Conservation (phyloP, 2,113 vertebrate species). For the Cephalopholis sonnerati region DNA sequence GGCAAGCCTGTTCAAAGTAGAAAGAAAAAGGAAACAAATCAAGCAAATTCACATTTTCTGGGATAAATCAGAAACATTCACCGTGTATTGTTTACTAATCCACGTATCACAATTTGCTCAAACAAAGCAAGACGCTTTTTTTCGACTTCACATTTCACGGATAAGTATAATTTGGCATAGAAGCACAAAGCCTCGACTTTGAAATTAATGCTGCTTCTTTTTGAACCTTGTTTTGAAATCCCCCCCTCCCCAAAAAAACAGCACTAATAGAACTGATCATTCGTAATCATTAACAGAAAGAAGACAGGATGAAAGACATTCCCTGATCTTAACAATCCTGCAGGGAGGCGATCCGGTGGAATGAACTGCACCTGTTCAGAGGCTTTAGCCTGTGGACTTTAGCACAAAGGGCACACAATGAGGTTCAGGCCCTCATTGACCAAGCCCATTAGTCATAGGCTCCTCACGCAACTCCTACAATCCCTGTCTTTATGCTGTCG, state of each 20-base stretch:
- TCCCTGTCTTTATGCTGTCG: conserved; percentile 78
- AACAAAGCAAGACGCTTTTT: conserved; percentile 40
- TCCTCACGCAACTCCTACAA: conserved; percentile 82
- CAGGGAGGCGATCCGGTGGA: conserved; percentile 72
- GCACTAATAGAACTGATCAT: conserved; percentile 57
- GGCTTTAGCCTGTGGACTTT: conserved; percentile 89
- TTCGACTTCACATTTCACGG: conserved; percentile 30
- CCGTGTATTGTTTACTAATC: conserved; percentile 59
- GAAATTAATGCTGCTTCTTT: conserved; percentile 14
- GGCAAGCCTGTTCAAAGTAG: conserved; percentile 77
- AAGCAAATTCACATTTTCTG: conserved; percentile 63
- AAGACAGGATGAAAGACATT: conserved; percentile 76
- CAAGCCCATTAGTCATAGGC: conserved; percentile 89
- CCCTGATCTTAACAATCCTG: conserved; percentile 74
- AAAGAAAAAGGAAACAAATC: conserved; percentile 70
- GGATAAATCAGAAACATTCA: conserved; percentile 60
- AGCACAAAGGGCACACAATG: conserved; percentile 87
- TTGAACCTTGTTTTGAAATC: conserved; percentile 7
- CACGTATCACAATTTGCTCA: conserved; percentile 38
- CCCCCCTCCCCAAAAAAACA: neutral
- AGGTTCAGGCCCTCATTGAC: conserved; percentile 85
- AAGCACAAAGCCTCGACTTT: conserved; percentile 33
- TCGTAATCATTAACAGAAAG: conserved; percentile 75
- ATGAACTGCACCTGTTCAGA: conserved; percentile 82
- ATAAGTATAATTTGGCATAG: conserved; percentile 17